Evolutionary conservation across 2,888 invertebrate species (phyloP).

Genomic region (Leptinotarsa tumamoca): DNA sequence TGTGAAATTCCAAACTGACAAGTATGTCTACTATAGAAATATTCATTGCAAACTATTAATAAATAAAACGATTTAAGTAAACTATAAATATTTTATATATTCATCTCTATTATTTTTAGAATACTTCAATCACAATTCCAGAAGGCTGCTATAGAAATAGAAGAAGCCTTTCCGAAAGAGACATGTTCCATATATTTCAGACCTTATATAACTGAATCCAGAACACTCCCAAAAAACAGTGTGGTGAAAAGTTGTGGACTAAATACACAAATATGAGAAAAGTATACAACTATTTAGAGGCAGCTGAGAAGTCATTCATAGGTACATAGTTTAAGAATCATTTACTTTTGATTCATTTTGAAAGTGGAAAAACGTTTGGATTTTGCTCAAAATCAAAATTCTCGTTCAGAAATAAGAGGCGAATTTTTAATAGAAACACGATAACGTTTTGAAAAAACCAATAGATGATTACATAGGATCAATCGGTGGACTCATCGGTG

Average conservation of each 20-base stretch:
- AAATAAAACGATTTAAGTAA: background rate
- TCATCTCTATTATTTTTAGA: background rate
- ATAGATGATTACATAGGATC: no score
- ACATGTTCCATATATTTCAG: constrained; percentile 1
- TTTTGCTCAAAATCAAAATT: no score
- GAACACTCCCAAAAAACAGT: background rate
- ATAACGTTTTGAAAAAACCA: no score
- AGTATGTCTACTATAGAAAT: background rate
- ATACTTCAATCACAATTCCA: background rate
- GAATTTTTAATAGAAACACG: no score
- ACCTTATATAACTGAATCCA: constrained; percentile 1
- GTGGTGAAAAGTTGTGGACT: constrained; percentile 13
- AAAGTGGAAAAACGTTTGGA: no score
- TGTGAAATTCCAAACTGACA: no score
- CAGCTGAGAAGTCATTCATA: background rate
- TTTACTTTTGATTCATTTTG: background rate
- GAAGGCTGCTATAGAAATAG: background rate
- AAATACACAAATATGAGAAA: constrained; percentile 13
- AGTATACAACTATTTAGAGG: background rate
- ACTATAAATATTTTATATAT: background rate
- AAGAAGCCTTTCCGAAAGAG: constrained; percentile 5
- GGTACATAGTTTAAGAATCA: background rate
- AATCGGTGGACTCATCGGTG: no score
- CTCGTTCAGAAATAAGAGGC: no score
- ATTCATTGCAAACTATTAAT: background rate